Evolutionary conservation across 2,113 vertebrate genomes (phyloP).

Genomic region (Opisthocomus hoazin): DNA sequence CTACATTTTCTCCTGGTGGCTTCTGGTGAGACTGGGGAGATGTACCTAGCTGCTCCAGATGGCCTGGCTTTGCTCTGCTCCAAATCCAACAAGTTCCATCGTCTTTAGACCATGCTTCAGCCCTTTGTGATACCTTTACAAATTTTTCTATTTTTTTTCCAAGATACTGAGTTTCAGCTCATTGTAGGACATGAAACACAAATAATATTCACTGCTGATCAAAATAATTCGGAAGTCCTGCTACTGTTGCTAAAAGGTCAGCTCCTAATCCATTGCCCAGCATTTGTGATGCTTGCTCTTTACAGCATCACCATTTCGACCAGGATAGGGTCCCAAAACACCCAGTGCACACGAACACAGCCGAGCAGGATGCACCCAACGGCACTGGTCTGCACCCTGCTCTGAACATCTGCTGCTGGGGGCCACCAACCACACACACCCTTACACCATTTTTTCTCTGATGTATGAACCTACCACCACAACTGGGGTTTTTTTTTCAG

Average conservation of each 20-base stretch:
- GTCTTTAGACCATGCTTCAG: not conserved
- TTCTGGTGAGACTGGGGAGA: not conserved
- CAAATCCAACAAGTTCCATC: not conserved
- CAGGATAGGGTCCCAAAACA: not conserved
- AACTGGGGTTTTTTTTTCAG: too few relatives aligned
- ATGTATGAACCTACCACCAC: too few relatives aligned
- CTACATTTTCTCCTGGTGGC: not conserved
- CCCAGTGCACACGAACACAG: not conserved
- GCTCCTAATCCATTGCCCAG: not conserved
- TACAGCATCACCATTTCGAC: not conserved
- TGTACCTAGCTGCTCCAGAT: not conserved
- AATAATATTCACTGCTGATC: not conserved
- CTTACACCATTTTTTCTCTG: not conserved
- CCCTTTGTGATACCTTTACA: not conserved
- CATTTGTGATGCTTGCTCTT: not conserved
- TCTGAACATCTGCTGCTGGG: not conserved
- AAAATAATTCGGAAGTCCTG: not conserved
- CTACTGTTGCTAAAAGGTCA: not conserved
- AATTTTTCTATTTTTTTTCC: not conserved
- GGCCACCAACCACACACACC: not conserved
- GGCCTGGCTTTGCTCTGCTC: not conserved
- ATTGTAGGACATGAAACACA: not conserved
- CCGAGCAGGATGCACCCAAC: not conserved
- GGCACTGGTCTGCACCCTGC: too few relatives aligned
- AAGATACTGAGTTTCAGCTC: not conserved